phyloP scores from a whole-genome alignment of 1,140 invertebrate genomes.

The Hypsibius dujardini region DNA sequence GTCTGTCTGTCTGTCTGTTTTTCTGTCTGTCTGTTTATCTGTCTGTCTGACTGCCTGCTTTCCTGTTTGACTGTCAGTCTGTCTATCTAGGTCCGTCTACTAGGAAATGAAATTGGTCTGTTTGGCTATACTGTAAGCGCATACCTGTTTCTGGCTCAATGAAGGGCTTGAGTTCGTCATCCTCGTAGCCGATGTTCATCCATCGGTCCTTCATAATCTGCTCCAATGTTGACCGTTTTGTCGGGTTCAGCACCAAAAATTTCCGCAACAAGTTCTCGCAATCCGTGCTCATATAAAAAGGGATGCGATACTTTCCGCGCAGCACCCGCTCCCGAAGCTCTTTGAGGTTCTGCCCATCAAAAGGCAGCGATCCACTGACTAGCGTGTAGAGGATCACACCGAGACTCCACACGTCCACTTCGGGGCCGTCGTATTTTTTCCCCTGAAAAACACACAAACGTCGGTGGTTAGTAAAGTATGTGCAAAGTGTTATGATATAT shows the following conservation, averaged over 20 bases:
- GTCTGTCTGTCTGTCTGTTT: too few relatives aligned
- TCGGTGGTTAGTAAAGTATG: not conserved
- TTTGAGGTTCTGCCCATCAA: constrained; percentile 93
- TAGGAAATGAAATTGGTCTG: constrained; percentile 12
- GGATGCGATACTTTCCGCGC: constrained; percentile 96
- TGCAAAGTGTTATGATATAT: too few relatives aligned
- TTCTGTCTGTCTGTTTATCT: too few relatives aligned
- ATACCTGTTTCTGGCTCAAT: constrained; percentile 58
- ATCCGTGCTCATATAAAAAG: constrained; percentile 99
- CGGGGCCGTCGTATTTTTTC: constrained; percentile 97
- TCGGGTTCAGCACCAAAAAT: constrained; percentile 96
- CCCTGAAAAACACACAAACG: constrained; percentile 44
- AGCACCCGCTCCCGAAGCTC: constrained; percentile 91
- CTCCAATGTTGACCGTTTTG: constrained; percentile 87
- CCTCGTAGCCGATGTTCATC: constrained; percentile 99
- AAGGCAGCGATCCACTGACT: constrained; percentile 94
- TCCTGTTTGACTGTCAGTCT: too few relatives aligned
- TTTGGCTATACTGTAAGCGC: not conserved
- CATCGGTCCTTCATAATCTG: constrained; percentile 82
- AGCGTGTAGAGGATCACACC: constrained; percentile 94
- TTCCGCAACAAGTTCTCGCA: constrained; percentile 99
- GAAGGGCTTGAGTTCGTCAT: constrained; percentile 94
- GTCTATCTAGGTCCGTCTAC: too few relatives aligned
- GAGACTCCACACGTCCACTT: constrained; percentile 98
- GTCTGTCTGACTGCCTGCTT: too few relatives aligned